A percentile compares a stretch with the other conserved stretches of the same genome.
These are phyloP conservation scores for Mus spicilegus DNA, from an alignment of 2,113 vertebrate species.

Conservation along the genomic window DNA sequence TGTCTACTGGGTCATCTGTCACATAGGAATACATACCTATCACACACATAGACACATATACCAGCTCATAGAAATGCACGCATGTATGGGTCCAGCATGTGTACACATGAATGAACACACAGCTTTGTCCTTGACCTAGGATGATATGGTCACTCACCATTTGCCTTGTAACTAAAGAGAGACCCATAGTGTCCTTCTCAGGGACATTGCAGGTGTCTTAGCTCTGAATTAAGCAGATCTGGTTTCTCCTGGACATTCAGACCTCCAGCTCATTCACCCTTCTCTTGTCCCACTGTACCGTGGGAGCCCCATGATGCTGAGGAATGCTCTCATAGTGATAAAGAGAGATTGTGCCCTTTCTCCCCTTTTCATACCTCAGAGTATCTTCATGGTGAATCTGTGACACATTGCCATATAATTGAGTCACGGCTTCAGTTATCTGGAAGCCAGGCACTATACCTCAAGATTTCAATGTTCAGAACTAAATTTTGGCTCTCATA, in stretches of 20 bases:
- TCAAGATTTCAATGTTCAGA: neutral
- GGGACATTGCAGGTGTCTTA: neutral
- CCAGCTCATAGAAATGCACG: neutral
- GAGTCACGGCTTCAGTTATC: neutral
- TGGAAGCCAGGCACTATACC: neutral
- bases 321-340: neutral
- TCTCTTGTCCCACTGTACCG: too few species aligned
- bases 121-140: neutral
- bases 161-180: neutral
- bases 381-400: neutral
- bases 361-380: neutral
- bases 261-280: neutral
- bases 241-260: neutral
- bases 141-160: neutral
- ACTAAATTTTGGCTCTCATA: neutral
- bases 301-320: neutral
- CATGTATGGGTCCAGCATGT: too few species aligned
- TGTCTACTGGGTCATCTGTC: neutral
- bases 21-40: neutral
- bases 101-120: neutral
- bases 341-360: neutral
- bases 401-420: neutral
- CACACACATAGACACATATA: neutral
- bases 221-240: neutral
- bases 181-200: neutral